Evolutionary conservation across 1,140 invertebrate genomes (phyloP).

Genomic region (Lucilia cuprina): DNA sequence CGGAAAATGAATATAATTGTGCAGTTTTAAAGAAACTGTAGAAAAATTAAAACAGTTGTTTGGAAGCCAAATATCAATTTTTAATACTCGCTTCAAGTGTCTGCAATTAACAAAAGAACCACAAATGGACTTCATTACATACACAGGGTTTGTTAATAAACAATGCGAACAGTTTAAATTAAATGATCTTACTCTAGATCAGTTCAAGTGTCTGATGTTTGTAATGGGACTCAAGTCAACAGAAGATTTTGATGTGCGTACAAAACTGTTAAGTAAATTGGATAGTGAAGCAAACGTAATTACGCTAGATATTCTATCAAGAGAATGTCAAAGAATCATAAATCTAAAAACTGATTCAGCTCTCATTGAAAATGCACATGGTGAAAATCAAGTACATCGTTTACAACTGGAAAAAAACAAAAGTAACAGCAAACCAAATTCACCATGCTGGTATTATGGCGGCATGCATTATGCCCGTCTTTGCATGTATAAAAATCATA

Average conservation of each 20-base stretch:
- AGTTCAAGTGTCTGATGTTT: slow-evolving; percentile 39
- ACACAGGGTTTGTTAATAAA: slow-evolving; percentile 19
- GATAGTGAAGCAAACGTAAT: slow-evolving; percentile 7
- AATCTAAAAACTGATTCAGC: slow-evolving; percentile 20
- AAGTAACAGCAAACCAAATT: background rate
- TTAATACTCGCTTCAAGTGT: slow-evolving; percentile 36
- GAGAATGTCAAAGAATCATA: slow-evolving; percentile 22
- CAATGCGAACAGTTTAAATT: slow-evolving; percentile 32
- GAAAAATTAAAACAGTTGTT: slow-evolving; percentile 34
- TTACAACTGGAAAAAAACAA: background rate
- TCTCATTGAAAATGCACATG: background rate
- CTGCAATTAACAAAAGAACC: slow-evolving; percentile 27
- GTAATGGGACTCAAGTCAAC: slow-evolving; percentile 26
- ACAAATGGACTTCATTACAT: background rate
- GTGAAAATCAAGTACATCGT: background rate
- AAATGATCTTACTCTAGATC: slow-evolving; percentile 26
- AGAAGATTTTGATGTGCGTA: slow-evolving; percentile 19
- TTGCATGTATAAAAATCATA: background rate
- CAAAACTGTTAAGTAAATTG: slow-evolving; percentile 24
- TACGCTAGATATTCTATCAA: background rate
- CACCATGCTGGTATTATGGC: background rate
- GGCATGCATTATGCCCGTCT: background rate
- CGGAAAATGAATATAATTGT: slow-evolving; percentile 11
- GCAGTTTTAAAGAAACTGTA: slow-evolving; percentile 30
- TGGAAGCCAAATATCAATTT: slow-evolving; percentile 22